Evolutionary conservation across 2,888 invertebrate genomes (phyloP), one percentile per base, ranked within the genome.

Genomic region (Iselma pallidipennis): DNA sequence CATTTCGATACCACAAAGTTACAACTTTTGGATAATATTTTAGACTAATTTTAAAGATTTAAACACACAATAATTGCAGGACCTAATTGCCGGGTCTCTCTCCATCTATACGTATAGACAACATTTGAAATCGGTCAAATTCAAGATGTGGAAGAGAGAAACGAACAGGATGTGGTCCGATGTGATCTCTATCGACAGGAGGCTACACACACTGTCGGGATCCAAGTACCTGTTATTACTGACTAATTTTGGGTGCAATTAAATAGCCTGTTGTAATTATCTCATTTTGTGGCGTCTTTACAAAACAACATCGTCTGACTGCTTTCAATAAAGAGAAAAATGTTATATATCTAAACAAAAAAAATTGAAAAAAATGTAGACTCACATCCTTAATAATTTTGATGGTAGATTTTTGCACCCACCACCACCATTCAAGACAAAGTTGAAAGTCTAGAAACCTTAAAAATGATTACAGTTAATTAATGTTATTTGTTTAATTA

Each of bases 231-330:
- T 76, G 77, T 79, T 79, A 80, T 80, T 80, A 80, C 78, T 71
- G 74, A 77, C 80, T 80, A 79, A 80, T 80, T 77, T 80, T 76
- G 76, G 72, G 73, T 76, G 78, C 80, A 81, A 80, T 80, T 80
- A 80, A 81, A 80, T 78, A 73, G 76, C 75, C 67, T 21, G 74
- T 67, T 76, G 79, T 79, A 80, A 80, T 80, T 80, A 80, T 80
- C 78, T 79, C 79, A 80, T 80, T 80, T 78, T 78, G 76, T 80
- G 80, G 80, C 80, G 80, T 80, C 80, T 76, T 71, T 69, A 69
- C 70, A 74, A 73, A 74, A 72, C 67, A 74, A 66, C 69, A 66
- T 57, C 62, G 68, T 68, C 68, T 70, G 67, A 61, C 65, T 65
- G 65, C 58, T 66, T 73, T 68, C 62, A 68, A 42, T 42, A 42